Evolutionary conservation across 1,140 invertebrate species (phyloP).

Genomic region (Neodiprion pinetum): DNA sequence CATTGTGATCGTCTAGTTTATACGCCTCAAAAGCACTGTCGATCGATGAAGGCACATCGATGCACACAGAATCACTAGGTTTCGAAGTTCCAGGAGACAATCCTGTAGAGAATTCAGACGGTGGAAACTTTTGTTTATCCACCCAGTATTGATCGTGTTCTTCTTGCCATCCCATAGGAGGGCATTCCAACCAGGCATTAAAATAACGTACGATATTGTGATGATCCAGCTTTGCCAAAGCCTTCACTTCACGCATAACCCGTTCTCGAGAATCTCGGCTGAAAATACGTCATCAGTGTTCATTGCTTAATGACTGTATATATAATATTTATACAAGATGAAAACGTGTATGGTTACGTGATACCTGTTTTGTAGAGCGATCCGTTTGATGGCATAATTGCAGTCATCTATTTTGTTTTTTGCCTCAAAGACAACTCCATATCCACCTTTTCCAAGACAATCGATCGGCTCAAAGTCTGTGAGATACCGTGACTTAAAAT

Average conservation of each 20-base stretch:
- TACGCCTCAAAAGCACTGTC: constrained; percentile 51
- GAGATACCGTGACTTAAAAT: constrained; percentile 77
- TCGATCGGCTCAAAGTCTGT: constrained; percentile 86
- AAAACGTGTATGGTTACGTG: constrained; percentile 29
- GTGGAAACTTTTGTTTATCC: constrained; percentile 47
- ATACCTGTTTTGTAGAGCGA: constrained; percentile 84
- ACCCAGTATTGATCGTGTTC: constrained; percentile 75
- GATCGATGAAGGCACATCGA: constrained; percentile 45
- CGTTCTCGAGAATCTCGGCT: constrained; percentile 80
- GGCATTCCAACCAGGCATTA: constrained; percentile 92
- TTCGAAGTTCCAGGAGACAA: constrained; percentile 33
- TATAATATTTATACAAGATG: constrained; percentile 10
- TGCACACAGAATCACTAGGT: constrained; percentile 37
- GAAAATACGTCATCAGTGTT: constrained; percentile 36
- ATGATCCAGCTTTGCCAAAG: constrained; percentile 93
- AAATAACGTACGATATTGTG: constrained; percentile 94
- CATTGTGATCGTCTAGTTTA: constrained; percentile 32
- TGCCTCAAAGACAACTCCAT: constrained; percentile 96
- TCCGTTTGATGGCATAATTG: constrained; percentile 95
- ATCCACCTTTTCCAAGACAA: constrained; percentile 92
- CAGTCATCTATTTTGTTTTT: constrained; percentile 95
- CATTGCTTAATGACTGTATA: constrained; percentile 20
- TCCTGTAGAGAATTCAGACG: constrained; percentile 48
- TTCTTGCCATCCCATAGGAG: constrained; percentile 88
- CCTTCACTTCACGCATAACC: constrained; percentile 93